Percentiles rank a stretch among this genome's conserved stretches.
Evolutionary conservation across 2,888 invertebrate genomes (phyloP).

Genomic region (Steinernema hermaphroditum): DNA sequence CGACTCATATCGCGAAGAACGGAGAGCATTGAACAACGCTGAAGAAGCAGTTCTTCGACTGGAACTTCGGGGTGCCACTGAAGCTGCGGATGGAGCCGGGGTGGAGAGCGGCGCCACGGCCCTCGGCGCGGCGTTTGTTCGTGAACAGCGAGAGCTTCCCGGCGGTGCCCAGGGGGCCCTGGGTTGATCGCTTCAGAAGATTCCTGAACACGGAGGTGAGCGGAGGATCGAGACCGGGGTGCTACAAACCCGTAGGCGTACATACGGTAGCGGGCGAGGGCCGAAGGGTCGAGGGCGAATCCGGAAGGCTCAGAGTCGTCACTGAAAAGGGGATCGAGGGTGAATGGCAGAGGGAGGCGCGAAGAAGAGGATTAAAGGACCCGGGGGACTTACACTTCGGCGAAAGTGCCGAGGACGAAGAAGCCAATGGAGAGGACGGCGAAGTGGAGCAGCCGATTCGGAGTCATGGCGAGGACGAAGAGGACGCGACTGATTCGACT

Average conservation of each 20-base stretch:
- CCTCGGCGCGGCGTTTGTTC: slow-evolving; percentile 8
- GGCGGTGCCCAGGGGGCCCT: not conserved
- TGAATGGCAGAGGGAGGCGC: no score
- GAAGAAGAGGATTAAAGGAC: no score
- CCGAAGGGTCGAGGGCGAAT: slow-evolving; percentile 16
- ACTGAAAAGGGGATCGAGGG: slow-evolving; percentile 2
- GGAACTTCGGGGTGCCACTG: slow-evolving; percentile 23
- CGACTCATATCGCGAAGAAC: no score
- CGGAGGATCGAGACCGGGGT: not conserved
- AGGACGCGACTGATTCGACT: not conserved
- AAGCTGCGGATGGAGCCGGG: slow-evolving; percentile 19
- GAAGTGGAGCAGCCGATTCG: slow-evolving; percentile 11
- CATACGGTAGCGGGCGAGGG: slow-evolving; percentile 27
- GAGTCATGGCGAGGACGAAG: slow-evolving; percentile 15
- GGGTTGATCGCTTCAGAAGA: slow-evolving; percentile 9
- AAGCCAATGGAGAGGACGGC: not conserved
- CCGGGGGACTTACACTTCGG: not conserved
- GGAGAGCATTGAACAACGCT: slow-evolving; percentile 42
- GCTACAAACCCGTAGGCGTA: slow-evolving; percentile 3
- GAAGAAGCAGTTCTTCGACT: slow-evolving; percentile 46
- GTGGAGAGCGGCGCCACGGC: not conserved
- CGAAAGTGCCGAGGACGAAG: not conserved
- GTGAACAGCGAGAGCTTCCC: not conserved
- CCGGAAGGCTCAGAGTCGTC: not conserved
- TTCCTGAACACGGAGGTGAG: not conserved